Conservation (phyloP, 1,140 invertebrate genomes). For the Drosophila rhopaloa region DNA sequence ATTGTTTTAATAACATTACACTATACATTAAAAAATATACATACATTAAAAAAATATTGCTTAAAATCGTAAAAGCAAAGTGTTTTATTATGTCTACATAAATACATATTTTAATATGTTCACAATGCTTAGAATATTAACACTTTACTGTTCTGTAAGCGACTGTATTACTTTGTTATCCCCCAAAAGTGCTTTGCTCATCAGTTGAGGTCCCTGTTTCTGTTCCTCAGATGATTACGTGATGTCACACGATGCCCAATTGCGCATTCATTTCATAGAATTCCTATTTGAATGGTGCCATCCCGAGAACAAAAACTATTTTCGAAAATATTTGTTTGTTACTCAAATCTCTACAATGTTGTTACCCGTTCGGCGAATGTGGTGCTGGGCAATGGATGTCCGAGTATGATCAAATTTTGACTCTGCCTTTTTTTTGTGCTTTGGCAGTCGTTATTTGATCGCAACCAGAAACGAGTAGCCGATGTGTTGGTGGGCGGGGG, state of each 20-base stretch:
- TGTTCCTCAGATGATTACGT: not conserved
- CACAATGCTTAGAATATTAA: too few species aligned
- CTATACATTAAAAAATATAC: too few species aligned
- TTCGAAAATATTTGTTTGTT: conserved; percentile 35
- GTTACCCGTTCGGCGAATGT: conserved; percentile 1
- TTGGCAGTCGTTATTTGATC: conserved; percentile 60
- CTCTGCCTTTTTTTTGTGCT: conserved; percentile 23
- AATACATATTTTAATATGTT: too few species aligned
- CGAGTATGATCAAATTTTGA: conserved; percentile 44
- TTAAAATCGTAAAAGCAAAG: too few species aligned
- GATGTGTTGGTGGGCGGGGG: not conserved
- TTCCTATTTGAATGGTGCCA: conserved; percentile 7
- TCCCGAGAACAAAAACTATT: conserved; percentile 47
- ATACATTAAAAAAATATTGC: too few species aligned
- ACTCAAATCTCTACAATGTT: conserved; percentile 23
- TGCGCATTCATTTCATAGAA: conserved; percentile 51
- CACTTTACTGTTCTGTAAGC: not conserved
- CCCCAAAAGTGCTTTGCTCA: conserved; percentile 14
- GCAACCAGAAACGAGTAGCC: conserved; percentile 43
- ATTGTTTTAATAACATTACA: too few species aligned
- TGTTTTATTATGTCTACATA: too few species aligned
- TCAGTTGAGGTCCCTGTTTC: not conserved
- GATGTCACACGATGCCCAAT: conserved; percentile 59
- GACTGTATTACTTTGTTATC: not conserved
- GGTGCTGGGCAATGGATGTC: conserved; percentile 33